Evolutionary conservation across 2,888 invertebrate species (phyloP), one percentile per base, ranked within the genome.

Genomic region (Disparrhopalites patrizii): DNA sequence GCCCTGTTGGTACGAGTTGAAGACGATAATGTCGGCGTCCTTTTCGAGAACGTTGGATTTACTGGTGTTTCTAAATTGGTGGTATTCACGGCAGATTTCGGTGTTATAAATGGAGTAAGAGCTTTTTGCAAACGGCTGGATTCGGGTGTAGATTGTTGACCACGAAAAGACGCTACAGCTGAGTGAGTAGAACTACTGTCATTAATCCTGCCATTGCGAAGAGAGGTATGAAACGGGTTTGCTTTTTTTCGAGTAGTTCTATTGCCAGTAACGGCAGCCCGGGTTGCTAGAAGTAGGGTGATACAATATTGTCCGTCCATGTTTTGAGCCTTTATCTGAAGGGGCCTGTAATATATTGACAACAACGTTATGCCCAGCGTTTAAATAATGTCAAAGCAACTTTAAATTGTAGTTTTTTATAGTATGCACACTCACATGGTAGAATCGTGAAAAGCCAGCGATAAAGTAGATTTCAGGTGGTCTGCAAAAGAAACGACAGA

Each of bases 401-500:
- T 18, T n/a, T 8, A 40, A n/a, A n/a, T n/a, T n/a, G n/a, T n/a
- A n/a, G n/a, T n/a, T n/a, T n/a, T n/a, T n/a, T n/a, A n/a, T 36
- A 36, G 8, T 36, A 60, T 18, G 47, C n/a, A 10, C 4, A 52
- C 65, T 70, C 70, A 74, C 74, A 72, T 67, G 15, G 23, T 20
- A 7, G 65, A 20, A 10, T 25, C 38, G 31, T 70, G 57, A 38
- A 73, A 74, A 43, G 69, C 69, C 0, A 74, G 64, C 4, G 67
- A 31, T 3, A 74, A 18, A 2, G 70, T 67, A 8, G 70, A 38
- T 55, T 72, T 71, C 40, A 72, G 60, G 23, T 68, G 62, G 33
- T 74, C 74, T 1, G 73, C 71, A 57, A 74, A 69, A 0, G 55
- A 18, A 40, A 65, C 62, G 47, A 70, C 70, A 0, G 62, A 51